A percentile compares a stretch with the other conserved stretches of the same genome.
phyloP scores from a whole-genome alignment of 1,140 invertebrate species.

The Wiebesia pumilae region DNA sequence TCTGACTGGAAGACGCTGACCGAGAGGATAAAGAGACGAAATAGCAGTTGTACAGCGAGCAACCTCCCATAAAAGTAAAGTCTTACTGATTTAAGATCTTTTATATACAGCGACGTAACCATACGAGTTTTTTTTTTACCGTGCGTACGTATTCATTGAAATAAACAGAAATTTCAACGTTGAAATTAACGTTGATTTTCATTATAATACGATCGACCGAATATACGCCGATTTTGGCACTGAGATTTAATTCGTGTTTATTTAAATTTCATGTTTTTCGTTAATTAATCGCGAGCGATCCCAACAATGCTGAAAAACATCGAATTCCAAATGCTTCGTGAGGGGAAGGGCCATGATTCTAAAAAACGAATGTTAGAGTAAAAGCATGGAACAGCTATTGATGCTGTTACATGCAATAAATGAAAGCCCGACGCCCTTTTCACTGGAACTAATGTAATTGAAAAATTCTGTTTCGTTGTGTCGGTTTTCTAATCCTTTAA shows the following conservation, averaged over 20 bases:
- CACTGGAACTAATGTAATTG: constrained; percentile 21
- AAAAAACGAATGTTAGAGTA: neutral
- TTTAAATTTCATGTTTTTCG: constrained; percentile 36
- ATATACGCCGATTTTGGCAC: neutral
- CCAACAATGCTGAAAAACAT: constrained; percentile 10
- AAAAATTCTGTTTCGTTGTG: constrained; percentile 20
- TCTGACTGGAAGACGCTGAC: neutral
- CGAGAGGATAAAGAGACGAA: neutral
- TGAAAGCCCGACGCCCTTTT: neutral
- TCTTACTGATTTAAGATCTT: constrained; percentile 14
- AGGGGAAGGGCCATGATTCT: no score
- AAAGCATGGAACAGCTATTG: neutral
- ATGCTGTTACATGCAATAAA: neutral
- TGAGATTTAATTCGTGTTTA: constrained; percentile 38
- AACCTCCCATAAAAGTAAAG: neutral
- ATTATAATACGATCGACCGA: neutral
- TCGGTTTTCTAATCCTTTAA: constrained; percentile 16
- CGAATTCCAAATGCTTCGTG: neutral
- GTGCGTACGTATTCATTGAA: neutral
- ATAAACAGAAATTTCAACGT: neutral
- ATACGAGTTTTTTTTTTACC: no score
- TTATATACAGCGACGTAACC: neutral
- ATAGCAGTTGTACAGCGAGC: neutral
- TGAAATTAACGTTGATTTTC: neutral
- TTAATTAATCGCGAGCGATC: constrained; percentile 1